Evolutionary conservation across 1,140 invertebrate genomes (phyloP).

Genomic region (Frieseomelitta varia): DNA sequence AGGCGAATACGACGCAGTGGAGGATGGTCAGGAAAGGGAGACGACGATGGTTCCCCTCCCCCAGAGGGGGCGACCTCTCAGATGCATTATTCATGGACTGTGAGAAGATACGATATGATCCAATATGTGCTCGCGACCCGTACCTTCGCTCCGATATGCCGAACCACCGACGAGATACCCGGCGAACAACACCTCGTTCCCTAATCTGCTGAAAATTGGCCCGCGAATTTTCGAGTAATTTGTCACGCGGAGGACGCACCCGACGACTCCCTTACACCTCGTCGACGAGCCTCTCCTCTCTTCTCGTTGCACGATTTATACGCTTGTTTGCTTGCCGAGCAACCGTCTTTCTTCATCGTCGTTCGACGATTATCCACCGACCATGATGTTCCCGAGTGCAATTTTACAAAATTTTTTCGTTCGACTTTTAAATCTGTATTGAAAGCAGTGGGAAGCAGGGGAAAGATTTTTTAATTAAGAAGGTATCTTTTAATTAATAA

Average conservation of each 20-base stretch:
- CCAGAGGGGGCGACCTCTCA: conserved; percentile 67
- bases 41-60: conserved; percentile 43
- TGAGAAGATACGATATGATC: conserved; percentile 82
- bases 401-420: too few relatives aligned
- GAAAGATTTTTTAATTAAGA: too few relatives aligned
- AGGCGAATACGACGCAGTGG: conserved; percentile 27
- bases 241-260: conserved; percentile 53
- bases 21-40: conserved; percentile 50
- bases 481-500: too few relatives aligned
- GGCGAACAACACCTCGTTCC: conserved; percentile 61
- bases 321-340: too few relatives aligned
- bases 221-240: conserved; percentile 80
- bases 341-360: too few relatives aligned
- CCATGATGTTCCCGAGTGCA: too few relatives aligned
- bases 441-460: too few relatives aligned
- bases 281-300: background rate
- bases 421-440: too few relatives aligned
- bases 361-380: too few relatives aligned
- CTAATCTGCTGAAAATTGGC: conserved; percentile 82
- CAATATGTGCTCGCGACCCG: conserved; percentile 78
- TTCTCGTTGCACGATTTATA: too few relatives aligned
- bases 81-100: conserved; percentile 81
- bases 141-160: conserved; percentile 54
- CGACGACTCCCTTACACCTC: too few relatives aligned
- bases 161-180: conserved; percentile 50